Conservation (phyloP, 2,888 invertebrate species). For the Lochmaea crataegi region DNA sequence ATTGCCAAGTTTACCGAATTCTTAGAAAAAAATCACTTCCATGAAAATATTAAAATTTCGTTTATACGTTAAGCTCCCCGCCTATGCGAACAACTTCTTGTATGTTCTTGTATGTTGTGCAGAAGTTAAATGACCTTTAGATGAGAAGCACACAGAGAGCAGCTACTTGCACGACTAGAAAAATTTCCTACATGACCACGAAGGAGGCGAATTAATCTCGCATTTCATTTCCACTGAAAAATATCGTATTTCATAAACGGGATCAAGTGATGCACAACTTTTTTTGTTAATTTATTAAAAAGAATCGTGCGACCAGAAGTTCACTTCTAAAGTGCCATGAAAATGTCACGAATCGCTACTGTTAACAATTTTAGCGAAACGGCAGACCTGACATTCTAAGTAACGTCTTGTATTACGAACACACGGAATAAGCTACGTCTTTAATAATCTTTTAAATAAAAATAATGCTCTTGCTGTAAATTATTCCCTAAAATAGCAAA, state of each 20-base stretch:
- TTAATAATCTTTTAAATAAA: neutral
- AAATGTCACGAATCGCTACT: constrained; percentile 13
- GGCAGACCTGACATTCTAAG: neutral
- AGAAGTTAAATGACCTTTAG: constrained; percentile 49
- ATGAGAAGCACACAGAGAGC: constrained; percentile 42
- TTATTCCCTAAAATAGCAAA: too few species aligned
- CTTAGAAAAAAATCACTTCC: too few species aligned
- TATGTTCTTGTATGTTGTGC: constrained; percentile 33
- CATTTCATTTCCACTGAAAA: constrained; percentile 44
- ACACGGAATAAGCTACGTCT: neutral
- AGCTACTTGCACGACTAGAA: constrained; percentile 51
- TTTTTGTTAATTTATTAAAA: constrained; percentile 15
- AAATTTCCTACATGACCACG: constrained; percentile 41
- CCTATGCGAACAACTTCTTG: constrained; percentile 33
- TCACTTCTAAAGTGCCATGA: constrained; percentile 3
- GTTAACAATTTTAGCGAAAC: constrained; percentile 8
- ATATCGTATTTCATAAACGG: constrained; percentile 38
- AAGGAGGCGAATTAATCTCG: constrained; percentile 48
- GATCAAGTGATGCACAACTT: constrained; percentile 20
- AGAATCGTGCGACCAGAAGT: constrained; percentile 26
- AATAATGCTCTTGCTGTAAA: neutral
- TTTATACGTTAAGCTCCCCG: constrained; percentile 6
- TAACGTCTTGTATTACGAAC: neutral
- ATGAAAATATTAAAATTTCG: too few species aligned
- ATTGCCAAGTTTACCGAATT: too few species aligned